A percentile compares a stretch with the other conserved stretches of the same genome.
These are phyloP conservation scores for Gastrophryne carolinensis DNA, from an alignment of 2,797 vertebrate species.

Conservation along the genomic window DNA sequence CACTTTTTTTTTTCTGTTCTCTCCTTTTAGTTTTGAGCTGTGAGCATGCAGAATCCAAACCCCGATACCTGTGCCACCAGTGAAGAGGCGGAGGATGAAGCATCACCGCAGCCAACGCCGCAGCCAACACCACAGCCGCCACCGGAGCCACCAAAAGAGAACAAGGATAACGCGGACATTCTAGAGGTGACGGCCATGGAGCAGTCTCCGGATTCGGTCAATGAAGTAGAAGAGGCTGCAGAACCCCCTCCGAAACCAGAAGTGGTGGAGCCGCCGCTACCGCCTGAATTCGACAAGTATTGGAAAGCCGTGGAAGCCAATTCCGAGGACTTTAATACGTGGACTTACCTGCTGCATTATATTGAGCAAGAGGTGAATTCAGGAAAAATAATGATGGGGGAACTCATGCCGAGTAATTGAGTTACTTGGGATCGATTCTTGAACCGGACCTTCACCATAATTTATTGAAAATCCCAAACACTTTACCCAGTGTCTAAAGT, in stretches of 20 bases:
- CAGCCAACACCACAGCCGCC: too few relatives aligned
- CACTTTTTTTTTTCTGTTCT: neutral
- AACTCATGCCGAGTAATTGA: too few relatives aligned
- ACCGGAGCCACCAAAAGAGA: constrained; percentile 60
- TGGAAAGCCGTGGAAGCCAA: constrained; percentile 88
- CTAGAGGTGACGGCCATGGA: constrained; percentile 73
- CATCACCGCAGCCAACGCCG: too few relatives aligned
- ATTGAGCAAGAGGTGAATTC: constrained; percentile 98
- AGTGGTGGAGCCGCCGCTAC: constrained; percentile 66
- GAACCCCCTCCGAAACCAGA: constrained; percentile 60
- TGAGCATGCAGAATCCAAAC: constrained; percentile 51
- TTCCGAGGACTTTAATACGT: constrained; percentile 94
- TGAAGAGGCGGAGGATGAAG: constrained; percentile 50
- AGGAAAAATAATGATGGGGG: too few relatives aligned
- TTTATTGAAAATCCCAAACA: too few relatives aligned
- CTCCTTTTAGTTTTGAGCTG: neutral
- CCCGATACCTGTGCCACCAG: constrained; percentile 54
- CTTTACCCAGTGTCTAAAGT: too few relatives aligned
- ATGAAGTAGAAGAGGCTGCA: constrained; percentile 73
- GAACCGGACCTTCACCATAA: too few relatives aligned
- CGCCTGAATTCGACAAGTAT: constrained; percentile 90
- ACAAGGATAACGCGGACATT: constrained; percentile 71
- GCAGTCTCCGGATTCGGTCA: constrained; percentile 73
- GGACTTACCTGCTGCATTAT: constrained; percentile 95
- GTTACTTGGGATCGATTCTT: too few relatives aligned